These are phyloP conservation scores for Coreoperca whiteheadi DNA, from an alignment of 2,113 vertebrate genomes.

Conservation along the genomic window DNA sequence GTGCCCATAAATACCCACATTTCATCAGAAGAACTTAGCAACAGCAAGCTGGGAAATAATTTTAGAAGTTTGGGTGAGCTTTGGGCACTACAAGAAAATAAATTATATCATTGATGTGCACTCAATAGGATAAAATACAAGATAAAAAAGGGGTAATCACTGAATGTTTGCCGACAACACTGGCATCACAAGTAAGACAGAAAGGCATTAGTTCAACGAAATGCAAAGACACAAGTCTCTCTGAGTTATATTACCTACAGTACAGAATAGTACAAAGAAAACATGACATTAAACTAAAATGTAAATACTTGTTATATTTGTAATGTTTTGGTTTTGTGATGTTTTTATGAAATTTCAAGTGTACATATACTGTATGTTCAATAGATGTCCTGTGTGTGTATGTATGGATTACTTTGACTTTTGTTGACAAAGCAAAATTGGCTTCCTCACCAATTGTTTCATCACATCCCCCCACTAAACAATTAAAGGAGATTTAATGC, in stretches of 20 bases:
- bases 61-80: neutral
- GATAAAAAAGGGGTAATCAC: neutral
- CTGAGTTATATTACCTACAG: neutral
- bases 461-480: constrained; percentile 48
- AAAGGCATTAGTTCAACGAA: neutral
- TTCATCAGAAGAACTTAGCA: neutral
- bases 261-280: neutral
- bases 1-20: neutral
- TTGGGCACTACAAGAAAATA: neutral
- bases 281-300: neutral
- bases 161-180: neutral
- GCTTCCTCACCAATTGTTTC: constrained; percentile 40
- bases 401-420: constrained; percentile 26
- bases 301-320: neutral
- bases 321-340: neutral
- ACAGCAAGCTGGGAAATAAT: neutral
- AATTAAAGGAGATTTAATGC: constrained; percentile 66
- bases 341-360: neutral
- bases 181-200: neutral
- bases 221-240: neutral
- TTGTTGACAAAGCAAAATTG: constrained; percentile 47
- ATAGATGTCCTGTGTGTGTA: neutral
- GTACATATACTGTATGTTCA: too few relatives aligned
- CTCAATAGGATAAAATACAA: neutral
- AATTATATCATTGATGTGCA: neutral